Conservation (phyloP, 2,888 invertebrate genomes). For the Ormyrus rosae region DNA sequence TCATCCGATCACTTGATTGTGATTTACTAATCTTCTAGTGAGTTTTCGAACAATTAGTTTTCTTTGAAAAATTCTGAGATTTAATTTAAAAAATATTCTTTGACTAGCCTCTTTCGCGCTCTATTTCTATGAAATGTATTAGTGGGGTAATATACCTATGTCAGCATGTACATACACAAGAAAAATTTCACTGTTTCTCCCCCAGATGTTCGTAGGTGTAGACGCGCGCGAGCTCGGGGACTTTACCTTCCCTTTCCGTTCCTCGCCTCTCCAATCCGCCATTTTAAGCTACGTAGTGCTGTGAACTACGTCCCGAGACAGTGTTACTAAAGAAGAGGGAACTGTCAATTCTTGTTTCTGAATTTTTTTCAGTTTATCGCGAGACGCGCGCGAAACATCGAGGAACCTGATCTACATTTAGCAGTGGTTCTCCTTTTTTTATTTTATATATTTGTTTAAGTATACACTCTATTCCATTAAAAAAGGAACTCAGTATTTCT, state of each 20-base stretch:
- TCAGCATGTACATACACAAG: not conserved
- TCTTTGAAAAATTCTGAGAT: too few species aligned
- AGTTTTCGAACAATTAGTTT: too few species aligned
- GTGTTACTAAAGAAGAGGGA: conserved; percentile 41
- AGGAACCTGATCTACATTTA: not conserved
- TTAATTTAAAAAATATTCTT: too few species aligned
- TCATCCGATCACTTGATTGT: too few species aligned
- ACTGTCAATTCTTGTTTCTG: conserved; percentile 46
- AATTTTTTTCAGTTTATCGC: conserved; percentile 25
- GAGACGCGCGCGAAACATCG: conserved; percentile 6
- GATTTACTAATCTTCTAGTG: too few species aligned
- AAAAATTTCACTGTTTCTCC: conserved; percentile 10
- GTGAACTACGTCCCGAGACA: conserved; percentile 47
- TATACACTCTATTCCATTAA: not conserved
- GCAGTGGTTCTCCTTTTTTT: not conserved
- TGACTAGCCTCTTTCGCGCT: too few species aligned
- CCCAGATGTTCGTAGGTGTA: conserved; percentile 3
- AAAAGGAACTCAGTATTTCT: not conserved
- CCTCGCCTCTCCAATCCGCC: conserved; percentile 41
- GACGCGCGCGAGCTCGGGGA: conserved; percentile 8
- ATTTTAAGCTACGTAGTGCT: conserved; percentile 52
- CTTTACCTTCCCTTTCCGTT: conserved; percentile 42
- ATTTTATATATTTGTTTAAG: not conserved
- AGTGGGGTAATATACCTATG: not conserved
- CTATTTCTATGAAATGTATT: too few species aligned